phyloP scores from a whole-genome alignment of 2,113 vertebrate species.

The Oplegnathus fasciatus region DNA sequence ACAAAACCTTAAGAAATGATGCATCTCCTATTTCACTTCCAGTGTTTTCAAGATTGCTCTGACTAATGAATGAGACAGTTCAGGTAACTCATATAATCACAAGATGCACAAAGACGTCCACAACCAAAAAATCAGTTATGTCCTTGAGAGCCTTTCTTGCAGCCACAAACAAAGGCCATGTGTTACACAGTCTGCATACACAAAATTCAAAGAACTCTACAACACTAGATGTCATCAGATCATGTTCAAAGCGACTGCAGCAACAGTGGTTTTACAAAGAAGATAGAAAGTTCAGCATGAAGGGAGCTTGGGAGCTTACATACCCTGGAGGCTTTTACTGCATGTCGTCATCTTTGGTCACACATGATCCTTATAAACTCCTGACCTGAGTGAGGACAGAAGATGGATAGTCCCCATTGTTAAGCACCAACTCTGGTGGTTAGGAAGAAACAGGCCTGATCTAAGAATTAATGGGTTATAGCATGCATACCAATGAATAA shows the following conservation, averaged over 20 bases:
- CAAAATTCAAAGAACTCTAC: not conserved
- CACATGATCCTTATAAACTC: slow-evolving; percentile 15
- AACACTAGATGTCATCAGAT: slow-evolving; percentile 1
- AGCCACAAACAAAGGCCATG: slow-evolving; percentile 7
- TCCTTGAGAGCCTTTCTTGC: not conserved
- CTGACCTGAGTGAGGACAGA: slow-evolving; percentile 15
- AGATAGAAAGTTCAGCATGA: slow-evolving; percentile 17
- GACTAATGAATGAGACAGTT: not conserved
- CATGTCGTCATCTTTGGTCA: slow-evolving; percentile 51
- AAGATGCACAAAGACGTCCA: not conserved
- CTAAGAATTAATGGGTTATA: not conserved
- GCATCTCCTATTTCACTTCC: not conserved
- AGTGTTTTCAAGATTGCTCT: not conserved
- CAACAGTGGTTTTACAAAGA: slow-evolving; percentile 16
- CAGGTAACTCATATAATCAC: not conserved
- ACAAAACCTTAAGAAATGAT: not conserved
- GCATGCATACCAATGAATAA: not conserved
- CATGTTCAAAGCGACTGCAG: slow-evolving; percentile 22
- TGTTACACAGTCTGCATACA: not conserved
- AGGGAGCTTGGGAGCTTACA: slow-evolving; percentile 3
- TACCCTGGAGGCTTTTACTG: not conserved
- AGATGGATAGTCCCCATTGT: not conserved
- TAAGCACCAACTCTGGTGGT: not conserved
- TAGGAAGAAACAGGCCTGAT: not conserved
- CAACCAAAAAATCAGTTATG: slow-evolving; percentile 8